Evolutionary conservation across 2,888 invertebrate genomes (phyloP), one percentile per base, ranked within the genome.

Genomic region (Limnephilus rhombicus): DNA sequence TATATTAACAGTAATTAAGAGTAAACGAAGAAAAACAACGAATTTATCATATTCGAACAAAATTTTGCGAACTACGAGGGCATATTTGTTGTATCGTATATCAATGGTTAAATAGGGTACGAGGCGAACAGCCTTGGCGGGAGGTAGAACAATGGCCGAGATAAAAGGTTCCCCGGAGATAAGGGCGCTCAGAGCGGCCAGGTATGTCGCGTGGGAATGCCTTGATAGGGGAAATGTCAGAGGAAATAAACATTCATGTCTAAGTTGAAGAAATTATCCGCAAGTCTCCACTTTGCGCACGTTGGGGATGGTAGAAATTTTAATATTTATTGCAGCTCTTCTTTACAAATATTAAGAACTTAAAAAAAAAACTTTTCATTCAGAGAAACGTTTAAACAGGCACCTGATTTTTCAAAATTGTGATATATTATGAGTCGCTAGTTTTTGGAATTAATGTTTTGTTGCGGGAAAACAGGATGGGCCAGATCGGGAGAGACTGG

Each of bases 151-250:
- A 85, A 85, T 45, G 18, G 85, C 12, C 85, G 12, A 85, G 41
- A 85, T 37, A 85, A 85, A 85, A 45, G 85, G 85, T 68, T 68
- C 37, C 45, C 41, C 45, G 37, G 85, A n/a, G 85, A 85, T 85
- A 41, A n/a, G n/a, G n/a, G 41, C 41, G 85, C 24, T 85, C 41
- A 85, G 41, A 85, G 41, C n/a, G 41, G 85, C 37, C 85, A 85
- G 85, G 85, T 85, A 45, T 41, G 85, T 85, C 24, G 34, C n/a
- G 85, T 37, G 45, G 86, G 86, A 18, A 86, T n/a, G n/a, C 41
- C 85, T 86, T 91, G 86, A 91, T 80, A 85, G 86, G 80, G 91
- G 85, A n/a, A 37, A 91, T 80, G 85, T 91, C 86, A 68, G 37
- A 82, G 82, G 82, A 80, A 91, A 85, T 91, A 80, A 86, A 91